Conservation (phyloP, 1,140 invertebrate species). For the Chelonus insularis region DNA sequence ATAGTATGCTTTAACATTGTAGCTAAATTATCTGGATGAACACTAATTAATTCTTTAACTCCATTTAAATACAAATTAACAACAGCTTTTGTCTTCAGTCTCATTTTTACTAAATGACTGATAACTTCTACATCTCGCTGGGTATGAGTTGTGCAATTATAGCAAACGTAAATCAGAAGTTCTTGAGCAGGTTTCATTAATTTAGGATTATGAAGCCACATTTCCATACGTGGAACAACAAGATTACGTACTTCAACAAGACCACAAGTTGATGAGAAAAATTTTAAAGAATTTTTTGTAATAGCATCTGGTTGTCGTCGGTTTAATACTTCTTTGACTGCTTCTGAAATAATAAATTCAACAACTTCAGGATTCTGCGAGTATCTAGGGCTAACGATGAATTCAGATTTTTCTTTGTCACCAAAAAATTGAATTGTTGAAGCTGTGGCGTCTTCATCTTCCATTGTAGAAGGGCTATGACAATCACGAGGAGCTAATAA, state of each 20-base stretch:
- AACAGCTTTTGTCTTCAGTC: slow-evolving; percentile 91
- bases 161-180: slow-evolving; percentile 87
- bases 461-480: slow-evolving; percentile 60
- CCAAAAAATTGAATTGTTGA: slow-evolving; percentile 42
- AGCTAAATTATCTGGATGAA: slow-evolving; percentile 78
- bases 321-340: slow-evolving; percentile 84
- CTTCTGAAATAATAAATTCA: slow-evolving; percentile 81
- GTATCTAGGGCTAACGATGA: slow-evolving; percentile 64
- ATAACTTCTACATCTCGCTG: slow-evolving; percentile 87
- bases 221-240: slow-evolving; percentile 81
- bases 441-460: slow-evolving; percentile 63
- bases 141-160: slow-evolving; percentile 81
- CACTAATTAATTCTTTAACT: slow-evolving; percentile 68
- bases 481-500: slow-evolving; percentile 57
- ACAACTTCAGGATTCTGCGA: slow-evolving; percentile 69
- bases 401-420: slow-evolving; percentile 59
- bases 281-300: slow-evolving; percentile 83
- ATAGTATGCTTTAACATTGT: slow-evolving; percentile 91
- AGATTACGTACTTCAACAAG: slow-evolving; percentile 83
- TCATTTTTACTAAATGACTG: slow-evolving; percentile 84
- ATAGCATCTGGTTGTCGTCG: slow-evolving; percentile 84
- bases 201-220: slow-evolving; percentile 96
- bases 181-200: slow-evolving; percentile 89
- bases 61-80: slow-evolving; percentile 87
- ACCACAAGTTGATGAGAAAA: slow-evolving; percentile 83